These are phyloP conservation scores for Hippolais icterina DNA, from an alignment of 2,113 vertebrate species.

Conservation along the genomic window DNA sequence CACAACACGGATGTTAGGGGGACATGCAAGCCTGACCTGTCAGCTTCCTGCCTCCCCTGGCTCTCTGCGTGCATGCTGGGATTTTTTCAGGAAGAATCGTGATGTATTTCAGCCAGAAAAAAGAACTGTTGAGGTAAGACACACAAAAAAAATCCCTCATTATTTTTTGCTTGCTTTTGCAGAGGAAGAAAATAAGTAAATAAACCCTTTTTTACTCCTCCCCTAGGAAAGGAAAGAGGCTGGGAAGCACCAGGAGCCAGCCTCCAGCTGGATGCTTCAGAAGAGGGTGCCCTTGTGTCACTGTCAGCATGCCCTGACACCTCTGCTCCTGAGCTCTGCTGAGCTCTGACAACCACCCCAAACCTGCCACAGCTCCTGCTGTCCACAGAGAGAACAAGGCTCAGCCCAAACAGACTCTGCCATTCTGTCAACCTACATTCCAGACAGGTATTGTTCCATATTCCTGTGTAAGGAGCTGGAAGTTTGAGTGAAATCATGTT, in stretches of 20 bases:
- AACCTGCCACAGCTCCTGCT: not conserved
- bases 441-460: not conserved
- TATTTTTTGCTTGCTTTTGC: not conserved
- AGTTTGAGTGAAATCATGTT: not conserved
- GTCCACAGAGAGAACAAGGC: not conserved
- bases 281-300: not conserved
- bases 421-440: not conserved
- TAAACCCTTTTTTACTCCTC: not conserved
- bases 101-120: not conserved
- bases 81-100: not conserved
- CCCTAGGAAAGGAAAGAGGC: not conserved
- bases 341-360: not conserved
- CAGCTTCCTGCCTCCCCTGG: not conserved
- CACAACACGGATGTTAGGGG: conserved; percentile 1
- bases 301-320: not conserved
- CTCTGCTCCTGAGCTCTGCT: not conserved
- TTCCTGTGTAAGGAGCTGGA: not conserved
- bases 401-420: not conserved
- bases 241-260: not conserved
- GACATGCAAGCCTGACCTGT: not conserved
- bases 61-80: not conserved
- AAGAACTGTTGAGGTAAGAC: not conserved
- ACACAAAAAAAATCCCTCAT: fast-evolving
- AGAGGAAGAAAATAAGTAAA: not conserved
- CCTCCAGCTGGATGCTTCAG: not conserved